Base-by-base conservation (phyloP, 2,113 vertebrate genomes). In the Solea solea region DNA sequence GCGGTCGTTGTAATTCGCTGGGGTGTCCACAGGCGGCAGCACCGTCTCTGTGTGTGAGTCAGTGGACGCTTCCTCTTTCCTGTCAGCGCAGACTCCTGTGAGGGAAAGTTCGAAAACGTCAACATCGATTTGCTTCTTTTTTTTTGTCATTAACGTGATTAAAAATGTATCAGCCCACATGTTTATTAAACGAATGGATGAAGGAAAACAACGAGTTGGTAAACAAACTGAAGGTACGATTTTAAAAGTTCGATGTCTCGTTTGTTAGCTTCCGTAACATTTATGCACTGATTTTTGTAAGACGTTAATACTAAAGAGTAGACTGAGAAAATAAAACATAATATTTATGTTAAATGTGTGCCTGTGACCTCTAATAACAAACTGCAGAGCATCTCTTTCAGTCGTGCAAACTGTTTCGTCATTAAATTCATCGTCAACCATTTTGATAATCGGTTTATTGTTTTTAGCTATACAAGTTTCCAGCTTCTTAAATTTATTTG, bases 191-290 rank as follows among this genome's bases (percentile, higher is more conserved):
- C 2, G 64, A 8, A 21, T 95, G 93, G 94, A 63, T 52, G 15
- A 69, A 90, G 48, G 91, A 93, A 74, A 94, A 93, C 75, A 93
- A 94, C 83, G 61, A 51, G 9, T 40, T 93, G 28, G 85, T 90
- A 5, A 80, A 73, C 15, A 88, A 75, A n/a, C 93, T 83, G 82
- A 87, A 91, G 89, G 93, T 94, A 84, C 16, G 61, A 25, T 54
- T 52, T 28, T 3, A 21, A 8, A 9, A n/a, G 48, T 12, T 34
- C 13, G 13, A 7, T 34, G 7, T 40, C 9, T 41, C 15, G 5
- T 48, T 4, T 10, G n/a, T 39, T 63, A 45, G 52, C 45, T 7
- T 44, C n/a, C 7, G 8, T 3, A 16, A 41, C 16, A 8, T 25
- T 44, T 6, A 2, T 10, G 10, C 5, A 12, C 14, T 39, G 7